phyloP scores from a whole-genome alignment of 2,888 invertebrate genomes.

The Trachelus troglodyta region DNA sequence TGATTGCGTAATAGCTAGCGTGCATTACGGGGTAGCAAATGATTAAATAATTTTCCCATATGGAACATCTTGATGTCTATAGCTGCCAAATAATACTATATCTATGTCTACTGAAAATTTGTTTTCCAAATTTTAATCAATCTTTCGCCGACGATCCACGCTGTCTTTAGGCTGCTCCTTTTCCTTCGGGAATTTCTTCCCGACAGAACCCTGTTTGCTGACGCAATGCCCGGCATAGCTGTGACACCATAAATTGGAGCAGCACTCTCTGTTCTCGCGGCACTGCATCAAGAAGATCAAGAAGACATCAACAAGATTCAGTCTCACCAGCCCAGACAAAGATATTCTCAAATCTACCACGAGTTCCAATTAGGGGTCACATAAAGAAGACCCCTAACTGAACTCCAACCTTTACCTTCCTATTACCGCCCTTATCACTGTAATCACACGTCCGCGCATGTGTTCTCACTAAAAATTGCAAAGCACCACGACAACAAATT shows the following conservation, averaged over 20 bases:
- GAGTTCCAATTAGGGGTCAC: background rate
- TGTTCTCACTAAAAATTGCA: background rate
- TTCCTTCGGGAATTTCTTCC: background rate
- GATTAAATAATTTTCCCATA: background rate
- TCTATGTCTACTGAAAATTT: background rate
- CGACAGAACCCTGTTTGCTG: slow-evolving; percentile 8
- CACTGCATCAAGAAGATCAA: slow-evolving; percentile 14
- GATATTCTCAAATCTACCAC: background rate
- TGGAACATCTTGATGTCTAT: background rate
- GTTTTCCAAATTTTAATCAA: background rate
- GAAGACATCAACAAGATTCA: background rate
- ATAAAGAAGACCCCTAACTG: background rate
- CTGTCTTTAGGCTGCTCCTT: background rate
- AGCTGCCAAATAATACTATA: background rate
- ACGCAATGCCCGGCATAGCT: slow-evolving; percentile 19
- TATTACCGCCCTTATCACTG: background rate
- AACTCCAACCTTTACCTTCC: background rate
- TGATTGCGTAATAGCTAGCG: background rate
- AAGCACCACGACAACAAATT: background rate
- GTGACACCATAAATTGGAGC: slow-evolving; percentile 18
- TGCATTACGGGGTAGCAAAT: background rate
- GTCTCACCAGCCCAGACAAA: background rate
- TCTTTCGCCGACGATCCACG: slow-evolving; percentile 4
- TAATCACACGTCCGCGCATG: background rate
- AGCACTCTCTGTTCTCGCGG: slow-evolving; percentile 10